Evolutionary conservation across 2,797 vertebrate genomes (phyloP).

Genomic region (Sternarchorhynchus goeldii): DNA sequence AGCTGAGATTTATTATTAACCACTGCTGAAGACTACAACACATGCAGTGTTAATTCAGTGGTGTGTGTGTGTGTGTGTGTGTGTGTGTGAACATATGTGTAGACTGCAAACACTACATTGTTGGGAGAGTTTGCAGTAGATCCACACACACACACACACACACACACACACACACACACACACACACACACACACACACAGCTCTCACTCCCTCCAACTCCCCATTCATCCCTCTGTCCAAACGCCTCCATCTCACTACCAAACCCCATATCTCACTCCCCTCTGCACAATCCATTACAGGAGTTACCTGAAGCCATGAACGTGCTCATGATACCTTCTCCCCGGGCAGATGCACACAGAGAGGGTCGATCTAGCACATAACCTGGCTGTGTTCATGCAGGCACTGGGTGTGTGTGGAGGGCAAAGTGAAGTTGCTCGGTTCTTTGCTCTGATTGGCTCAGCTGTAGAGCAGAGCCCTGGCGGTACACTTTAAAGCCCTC

Average conservation of each 20-base stretch:
- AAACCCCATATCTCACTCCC: neutral
- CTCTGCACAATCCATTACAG: conserved; percentile 9
- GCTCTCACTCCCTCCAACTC: neutral
- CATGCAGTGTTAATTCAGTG: neutral
- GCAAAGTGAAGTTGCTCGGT: neutral
- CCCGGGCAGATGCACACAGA: neutral
- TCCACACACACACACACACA: too few relatives aligned
- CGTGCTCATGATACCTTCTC: conserved; percentile 3
- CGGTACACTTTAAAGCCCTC: conserved; percentile 31
- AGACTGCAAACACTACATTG: too few relatives aligned
- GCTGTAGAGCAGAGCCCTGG: neutral
- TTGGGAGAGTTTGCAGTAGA: too few relatives aligned
- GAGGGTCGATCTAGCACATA: neutral
- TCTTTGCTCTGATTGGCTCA: conserved; percentile 24
- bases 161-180: too few relatives aligned
- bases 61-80: neutral
- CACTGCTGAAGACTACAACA: too few relatives aligned
- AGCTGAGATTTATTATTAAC: too few relatives aligned
- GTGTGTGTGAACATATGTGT: neutral
- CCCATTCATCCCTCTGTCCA: conserved; percentile 4
- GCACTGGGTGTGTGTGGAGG: neutral
- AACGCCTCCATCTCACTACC: neutral
- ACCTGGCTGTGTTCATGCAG: neutral
- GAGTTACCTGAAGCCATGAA: neutral
- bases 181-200: too few relatives aligned